A percentile compares a stretch with the other conserved stretches of the same genome.
Evolutionary conservation across 2,797 vertebrate species (phyloP).

Genomic region (Morelia viridis): DNA sequence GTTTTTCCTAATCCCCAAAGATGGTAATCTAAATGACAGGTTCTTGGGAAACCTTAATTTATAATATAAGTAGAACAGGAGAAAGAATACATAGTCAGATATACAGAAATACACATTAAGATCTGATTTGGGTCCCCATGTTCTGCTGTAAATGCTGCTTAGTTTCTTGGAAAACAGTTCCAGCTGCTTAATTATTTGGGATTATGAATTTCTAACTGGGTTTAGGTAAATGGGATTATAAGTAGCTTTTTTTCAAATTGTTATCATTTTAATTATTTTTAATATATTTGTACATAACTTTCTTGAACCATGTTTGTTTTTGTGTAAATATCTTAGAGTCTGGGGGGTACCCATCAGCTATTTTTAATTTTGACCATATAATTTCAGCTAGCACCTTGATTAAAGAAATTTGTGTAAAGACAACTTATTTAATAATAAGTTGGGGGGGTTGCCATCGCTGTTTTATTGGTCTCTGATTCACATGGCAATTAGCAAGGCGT

Average conservation of each 20-base stretch:
- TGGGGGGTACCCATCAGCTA: background rate
- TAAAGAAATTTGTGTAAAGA: constrained; percentile 20
- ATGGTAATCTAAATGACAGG: background rate
- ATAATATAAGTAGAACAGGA: background rate
- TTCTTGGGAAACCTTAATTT: constrained; percentile 13
- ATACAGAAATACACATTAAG: background rate
- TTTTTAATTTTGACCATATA: background rate
- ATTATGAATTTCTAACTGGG: background rate
- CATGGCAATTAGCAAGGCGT: background rate
- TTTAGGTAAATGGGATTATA: constrained; percentile 2
- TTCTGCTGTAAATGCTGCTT: constrained; percentile 13
- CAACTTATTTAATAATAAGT: background rate
- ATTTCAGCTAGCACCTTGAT: constrained; percentile 21
- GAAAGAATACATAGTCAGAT: background rate
- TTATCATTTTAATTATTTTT: constrained; percentile 23
- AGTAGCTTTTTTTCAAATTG: background rate
- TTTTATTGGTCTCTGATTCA: background rate
- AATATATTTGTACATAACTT: background rate
- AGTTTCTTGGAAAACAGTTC: constrained; percentile 7
- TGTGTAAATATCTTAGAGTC: background rate
- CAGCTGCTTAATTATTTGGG: constrained; percentile 8
- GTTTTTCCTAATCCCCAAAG: background rate
- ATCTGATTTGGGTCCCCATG: background rate
- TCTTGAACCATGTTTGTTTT: constrained; percentile 3
- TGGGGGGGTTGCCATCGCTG: background rate